Evolutionary conservation across 2,113 vertebrate species (phyloP).

Genomic region (Nothocercus julius): DNA sequence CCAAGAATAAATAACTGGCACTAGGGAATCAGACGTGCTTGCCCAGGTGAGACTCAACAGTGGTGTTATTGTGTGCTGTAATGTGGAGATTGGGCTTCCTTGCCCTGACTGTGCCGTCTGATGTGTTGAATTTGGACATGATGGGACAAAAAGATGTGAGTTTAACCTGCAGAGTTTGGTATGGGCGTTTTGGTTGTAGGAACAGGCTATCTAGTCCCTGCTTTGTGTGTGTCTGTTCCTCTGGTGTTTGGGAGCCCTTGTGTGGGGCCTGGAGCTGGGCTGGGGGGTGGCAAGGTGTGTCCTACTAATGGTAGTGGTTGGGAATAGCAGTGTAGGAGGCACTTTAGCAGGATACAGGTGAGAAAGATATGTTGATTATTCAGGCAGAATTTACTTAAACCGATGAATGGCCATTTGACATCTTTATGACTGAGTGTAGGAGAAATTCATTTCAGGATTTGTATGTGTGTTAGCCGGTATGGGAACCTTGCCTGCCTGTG

Average conservation of each 20-base stretch:
- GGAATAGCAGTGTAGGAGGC: background rate
- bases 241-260: background rate
- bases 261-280: background rate
- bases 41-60: background rate
- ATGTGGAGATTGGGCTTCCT: background rate
- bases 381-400: background rate
- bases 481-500: background rate
- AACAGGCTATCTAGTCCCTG: background rate
- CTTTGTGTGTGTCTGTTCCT: fast-evolving
- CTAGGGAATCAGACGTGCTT: fast-evolving
- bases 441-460: background rate
- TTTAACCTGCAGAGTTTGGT: background rate
- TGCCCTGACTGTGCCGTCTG: background rate
- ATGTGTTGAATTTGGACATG: background rate
- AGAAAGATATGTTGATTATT: background rate
- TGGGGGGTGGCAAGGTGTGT: background rate
- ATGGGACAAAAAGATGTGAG: background rate
- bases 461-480: background rate
- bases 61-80: fast-evolving
- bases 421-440: background rate
- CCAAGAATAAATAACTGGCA: background rate
- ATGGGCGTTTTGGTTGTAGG: background rate
- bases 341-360: background rate
- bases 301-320: background rate
- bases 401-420: background rate